phyloP scores from a whole-genome alignment of 2,888 invertebrate species.

The Pyrochroa serraticornis region DNA sequence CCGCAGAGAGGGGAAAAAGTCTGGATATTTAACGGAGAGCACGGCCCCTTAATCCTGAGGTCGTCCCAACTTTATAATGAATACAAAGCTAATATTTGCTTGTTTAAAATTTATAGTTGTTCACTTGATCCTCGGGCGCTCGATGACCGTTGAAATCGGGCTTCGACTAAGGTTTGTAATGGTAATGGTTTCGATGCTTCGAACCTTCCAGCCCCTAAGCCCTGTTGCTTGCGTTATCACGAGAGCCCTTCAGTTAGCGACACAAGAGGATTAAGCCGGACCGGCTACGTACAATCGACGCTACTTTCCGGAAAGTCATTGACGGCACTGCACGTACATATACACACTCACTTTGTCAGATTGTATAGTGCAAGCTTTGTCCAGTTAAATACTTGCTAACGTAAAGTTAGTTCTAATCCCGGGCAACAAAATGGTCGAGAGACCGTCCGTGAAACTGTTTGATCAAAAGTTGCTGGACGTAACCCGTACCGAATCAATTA shows the following conservation, averaged over 20 bases:
- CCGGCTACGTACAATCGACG: constrained; percentile 27
- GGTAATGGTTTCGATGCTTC: constrained; percentile 22
- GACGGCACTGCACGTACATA: constrained; percentile 15
- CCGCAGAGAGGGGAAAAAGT: no score
- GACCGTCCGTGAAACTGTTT: no score
- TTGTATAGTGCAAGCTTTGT: constrained; percentile 31
- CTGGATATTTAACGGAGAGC: no score
- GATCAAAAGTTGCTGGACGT: no score
- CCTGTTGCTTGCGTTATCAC: constrained; percentile 42
- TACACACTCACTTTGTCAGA: constrained; percentile 10
- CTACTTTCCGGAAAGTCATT: constrained; percentile 31
- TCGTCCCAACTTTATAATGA: not conserved
- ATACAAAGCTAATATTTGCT: constrained; percentile 4
- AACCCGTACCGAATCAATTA: no score
- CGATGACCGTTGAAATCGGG: constrained; percentile 12
- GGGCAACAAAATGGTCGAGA: no score
- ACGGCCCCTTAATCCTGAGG: no score
- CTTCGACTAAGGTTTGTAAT: constrained; percentile 26
- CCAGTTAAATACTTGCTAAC: no score
- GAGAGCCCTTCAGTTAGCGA: constrained; percentile 39
- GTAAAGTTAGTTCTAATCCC: no score
- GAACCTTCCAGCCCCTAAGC: constrained; percentile 38
- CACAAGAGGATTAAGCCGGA: constrained; percentile 42
- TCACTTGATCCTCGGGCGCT: constrained; percentile 10
- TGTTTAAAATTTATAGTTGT: constrained; percentile 4